Conservation (phyloP, 2,888 invertebrate genomes). For the Euclidia mi region DNA sequence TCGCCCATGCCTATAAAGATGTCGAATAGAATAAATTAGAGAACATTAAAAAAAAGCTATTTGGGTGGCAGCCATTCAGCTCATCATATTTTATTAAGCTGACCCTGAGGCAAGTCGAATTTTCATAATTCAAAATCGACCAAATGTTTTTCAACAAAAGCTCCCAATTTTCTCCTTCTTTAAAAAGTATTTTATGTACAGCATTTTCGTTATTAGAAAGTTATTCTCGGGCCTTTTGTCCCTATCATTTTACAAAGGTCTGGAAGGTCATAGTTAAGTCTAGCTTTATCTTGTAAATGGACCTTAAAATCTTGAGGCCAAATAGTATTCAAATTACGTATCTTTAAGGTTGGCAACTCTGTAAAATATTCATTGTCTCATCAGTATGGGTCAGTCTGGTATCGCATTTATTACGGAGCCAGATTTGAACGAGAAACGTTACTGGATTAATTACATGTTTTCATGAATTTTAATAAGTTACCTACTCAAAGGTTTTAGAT, state of each 20-base stretch:
- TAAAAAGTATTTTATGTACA: not conserved
- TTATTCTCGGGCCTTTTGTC: constrained; percentile 3
- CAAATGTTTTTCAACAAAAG: too few relatives aligned
- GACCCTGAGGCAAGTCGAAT: too few relatives aligned
- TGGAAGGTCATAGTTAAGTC: constrained; percentile 8
- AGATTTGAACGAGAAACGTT: not conserved
- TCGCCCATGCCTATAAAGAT: too few relatives aligned
- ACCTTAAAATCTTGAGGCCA: constrained; percentile 15
- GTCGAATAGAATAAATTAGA: too few relatives aligned
- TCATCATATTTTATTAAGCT: too few relatives aligned
- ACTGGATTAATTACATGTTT: too few relatives aligned
- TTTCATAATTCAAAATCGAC: too few relatives aligned
- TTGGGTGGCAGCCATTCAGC: too few relatives aligned
- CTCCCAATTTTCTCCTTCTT: not conserved
- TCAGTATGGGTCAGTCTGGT: constrained; percentile 33
- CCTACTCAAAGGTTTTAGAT: too few relatives aligned
- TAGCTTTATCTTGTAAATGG: constrained; percentile 17
- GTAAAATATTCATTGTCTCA: constrained; percentile 47
- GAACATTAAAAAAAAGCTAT: too few relatives aligned
- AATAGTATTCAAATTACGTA: constrained; percentile 38
- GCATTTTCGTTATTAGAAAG: constrained; percentile 10
- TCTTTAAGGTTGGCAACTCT: constrained; percentile 23
- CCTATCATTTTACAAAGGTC: constrained; percentile 9
- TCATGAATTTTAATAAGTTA: too few relatives aligned
- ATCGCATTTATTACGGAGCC: constrained; percentile 34